Evolutionary conservation across 2,888 invertebrate genomes (phyloP), one percentile per base, ranked within the genome.

Genomic region (Trissolcus brochymenae): DNA sequence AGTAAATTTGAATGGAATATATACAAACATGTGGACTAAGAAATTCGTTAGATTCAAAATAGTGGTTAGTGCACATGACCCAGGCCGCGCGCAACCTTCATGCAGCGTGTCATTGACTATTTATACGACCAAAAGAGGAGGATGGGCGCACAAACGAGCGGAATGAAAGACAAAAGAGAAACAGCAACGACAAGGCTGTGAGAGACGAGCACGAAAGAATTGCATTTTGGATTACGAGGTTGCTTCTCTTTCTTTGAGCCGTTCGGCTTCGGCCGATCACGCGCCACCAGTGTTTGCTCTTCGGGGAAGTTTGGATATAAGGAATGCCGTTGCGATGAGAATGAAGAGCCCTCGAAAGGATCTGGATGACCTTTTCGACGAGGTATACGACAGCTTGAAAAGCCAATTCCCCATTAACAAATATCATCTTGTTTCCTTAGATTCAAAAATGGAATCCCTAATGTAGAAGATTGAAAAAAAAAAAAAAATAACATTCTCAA

Each of bases 301-400:
- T 81, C 71, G 78, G 71, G 73, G 80, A 76, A 80, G 79, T 71
- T 80, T 73, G 66, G 64, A 66, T 17, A 66, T 59, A 78, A 79
- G 80, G 83, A 83, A 84, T 84, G 86, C 71, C 78, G 81, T 55
- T 81, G 84, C 83, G 78, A 87, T 88, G 88, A 88, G 84, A 85
- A 84, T 84, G 72, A 87, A 87, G 82, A 82, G 86, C 70, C 80
- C 82, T 56, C 86, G 75, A 79, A 86, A 86, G 82, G 84, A 86
- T 80, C 84, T 88, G 82, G 87, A 88, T 79, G 85, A 87, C 76
- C 87, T 87, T 82, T 88, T 88, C 82, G 80, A 82, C 83, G 88
- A 88, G 88, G 88, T 88, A 35, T 35, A 87, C 77, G 71, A 51
- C 17, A 11, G 13, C 51, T 51, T 11, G 14, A 19, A 51, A 51